Base-by-base conservation (phyloP, 30 jellyfish, hydroid and myxozoan genomes). In the Aurelia sp. region DNA sequence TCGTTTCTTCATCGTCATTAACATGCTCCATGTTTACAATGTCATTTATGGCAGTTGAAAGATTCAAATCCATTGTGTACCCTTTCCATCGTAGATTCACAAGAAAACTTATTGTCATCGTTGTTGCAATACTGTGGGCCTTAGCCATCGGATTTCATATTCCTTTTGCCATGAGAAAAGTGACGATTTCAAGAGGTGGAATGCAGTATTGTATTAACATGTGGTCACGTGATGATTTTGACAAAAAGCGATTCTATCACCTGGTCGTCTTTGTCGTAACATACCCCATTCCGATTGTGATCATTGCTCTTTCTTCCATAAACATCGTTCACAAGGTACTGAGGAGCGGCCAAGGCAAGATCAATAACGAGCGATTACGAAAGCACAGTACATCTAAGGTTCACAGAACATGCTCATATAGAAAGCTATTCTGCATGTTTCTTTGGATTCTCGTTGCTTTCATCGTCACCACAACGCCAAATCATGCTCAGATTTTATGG, bases 401-500 rank as follows among this genome's bases (percentile, higher is more conserved):
- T 37, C 50, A 37, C 10, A 37, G 9, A 37, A 37, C 9, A 3
- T 37, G 50, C 76, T 74, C 86, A 4, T 62, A 66, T 74, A 72
- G 69, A 52, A 85, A 73, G 66, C 71, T 85, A 16, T 57, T 74
- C 71, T 27, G 74, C 62, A 85, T 65, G 89, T 66, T 85, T 20
- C 20, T 50, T 17, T 51, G 82, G 66, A 74, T 85, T 33, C 62
- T 85, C 48, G 21, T 85, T 37, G 52, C 79, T 11, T 85, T 85
- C 80, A 61, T 85, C 21, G 73, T 74, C 3, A 85, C 95, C 27
- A 85, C 95, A 13, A 85, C 95, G 19, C 95, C 95, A 16, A 85
- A 85, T 50, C 95, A 85, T 35, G 95, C 86, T 33, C 55, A 60
- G 81, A 85, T 85, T 35, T 67, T 85, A 17, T 85, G 95, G 95